These are phyloP conservation scores for Norana najaformis DNA, from an alignment of 2,888 invertebrate species.

Conservation along the genomic window DNA sequence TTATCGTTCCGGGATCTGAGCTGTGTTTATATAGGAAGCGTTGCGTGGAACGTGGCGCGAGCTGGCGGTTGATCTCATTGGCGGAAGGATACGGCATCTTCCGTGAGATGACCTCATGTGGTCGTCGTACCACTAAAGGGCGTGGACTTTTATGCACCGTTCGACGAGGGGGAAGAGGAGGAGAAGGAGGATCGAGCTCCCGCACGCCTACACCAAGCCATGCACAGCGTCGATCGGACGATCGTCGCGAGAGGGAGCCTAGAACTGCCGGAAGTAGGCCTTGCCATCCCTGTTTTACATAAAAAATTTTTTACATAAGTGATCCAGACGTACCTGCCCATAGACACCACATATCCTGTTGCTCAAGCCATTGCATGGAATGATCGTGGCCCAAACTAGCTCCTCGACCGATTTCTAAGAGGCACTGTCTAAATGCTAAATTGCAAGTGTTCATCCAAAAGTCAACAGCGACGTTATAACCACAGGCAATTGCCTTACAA, in stretches of 20 bases:
- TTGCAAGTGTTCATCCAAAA: no score
- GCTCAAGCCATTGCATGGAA: background rate
- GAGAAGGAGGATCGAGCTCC: background rate
- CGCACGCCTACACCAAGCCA: background rate
- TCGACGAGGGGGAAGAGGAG: background rate
- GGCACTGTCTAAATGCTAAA: background rate
- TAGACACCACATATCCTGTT: background rate
- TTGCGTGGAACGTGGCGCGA: background rate
- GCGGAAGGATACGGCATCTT: background rate
- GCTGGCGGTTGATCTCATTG: background rate
- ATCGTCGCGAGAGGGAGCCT: conserved; percentile 1
- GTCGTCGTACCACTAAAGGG: background rate
- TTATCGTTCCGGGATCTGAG: background rate
- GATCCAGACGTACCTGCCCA: no score
- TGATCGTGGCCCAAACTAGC: background rate
- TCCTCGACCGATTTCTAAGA: background rate
- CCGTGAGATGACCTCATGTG: conserved; percentile 1
- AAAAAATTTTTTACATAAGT: no score
- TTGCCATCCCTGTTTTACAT: background rate
- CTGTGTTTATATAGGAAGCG: background rate
- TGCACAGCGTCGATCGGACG: background rate
- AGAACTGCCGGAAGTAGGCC: background rate
- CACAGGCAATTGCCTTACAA: background rate
- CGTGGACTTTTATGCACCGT: background rate
- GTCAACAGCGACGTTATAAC: background rate